phyloP scores from a whole-genome alignment of 1,140 invertebrate genomes.

The Diabrotica virgifera region DNA sequence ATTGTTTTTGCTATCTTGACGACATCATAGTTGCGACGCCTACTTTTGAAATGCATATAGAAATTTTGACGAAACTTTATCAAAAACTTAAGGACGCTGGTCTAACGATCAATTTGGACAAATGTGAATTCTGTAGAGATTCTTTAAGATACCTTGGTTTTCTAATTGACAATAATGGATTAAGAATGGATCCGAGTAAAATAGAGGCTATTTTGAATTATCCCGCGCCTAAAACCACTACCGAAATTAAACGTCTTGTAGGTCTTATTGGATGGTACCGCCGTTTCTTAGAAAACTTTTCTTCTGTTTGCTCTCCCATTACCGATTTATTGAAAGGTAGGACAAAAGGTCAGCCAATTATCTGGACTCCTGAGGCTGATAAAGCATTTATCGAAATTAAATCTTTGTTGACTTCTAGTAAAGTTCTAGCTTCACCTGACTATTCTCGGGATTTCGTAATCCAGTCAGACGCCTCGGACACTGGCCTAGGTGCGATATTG shows the following conservation, averaged over 20 bases:
- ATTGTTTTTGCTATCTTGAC: slow-evolving; percentile 39
- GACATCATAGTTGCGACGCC: slow-evolving; percentile 35
- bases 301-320: slow-evolving; percentile 8
- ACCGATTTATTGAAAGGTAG: slow-evolving; percentile 36
- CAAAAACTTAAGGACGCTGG: background rate
- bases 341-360: slow-evolving; percentile 8
- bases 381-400: slow-evolving; percentile 8
- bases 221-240: slow-evolving; percentile 30
- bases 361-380: slow-evolving; percentile 9
- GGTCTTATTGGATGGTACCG: slow-evolving; percentile 22
- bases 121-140: slow-evolving; percentile 13
- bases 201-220: slow-evolving; percentile 41
- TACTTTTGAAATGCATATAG: slow-evolving; percentile 24
- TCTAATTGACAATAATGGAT: slow-evolving; percentile 4
- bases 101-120: background rate
- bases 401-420: slow-evolving; percentile 3
- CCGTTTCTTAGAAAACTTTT: slow-evolving; percentile 17
- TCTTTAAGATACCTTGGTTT: slow-evolving; percentile 20
- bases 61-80: slow-evolving; percentile 7
- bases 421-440: slow-evolving; percentile 23
- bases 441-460: slow-evolving; percentile 17
- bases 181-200: slow-evolving; percentile 13
- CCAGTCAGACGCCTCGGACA: slow-evolving; percentile 31
- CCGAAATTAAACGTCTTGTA: slow-evolving; percentile 20
- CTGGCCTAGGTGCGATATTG: slow-evolving; percentile 34